Conservation (phyloP, 2,797 vertebrate species). For the Cossypha dichroa region DNA sequence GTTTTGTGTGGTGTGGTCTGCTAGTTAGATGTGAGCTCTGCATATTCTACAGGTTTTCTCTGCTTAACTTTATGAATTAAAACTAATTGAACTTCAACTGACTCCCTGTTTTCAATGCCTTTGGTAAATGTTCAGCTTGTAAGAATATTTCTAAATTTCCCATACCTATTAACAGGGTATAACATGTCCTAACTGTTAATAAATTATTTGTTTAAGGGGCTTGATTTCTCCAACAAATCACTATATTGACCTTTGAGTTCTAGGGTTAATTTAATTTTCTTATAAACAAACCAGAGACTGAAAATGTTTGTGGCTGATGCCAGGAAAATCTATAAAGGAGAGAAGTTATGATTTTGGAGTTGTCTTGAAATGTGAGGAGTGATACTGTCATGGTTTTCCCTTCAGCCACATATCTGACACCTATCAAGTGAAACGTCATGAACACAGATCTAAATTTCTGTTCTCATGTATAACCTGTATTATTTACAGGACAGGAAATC, state of each 20-base stretch:
- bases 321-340: background rate
- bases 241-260: background rate
- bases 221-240: background rate
- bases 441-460: background rate
- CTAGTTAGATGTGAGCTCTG: background rate
- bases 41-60: background rate
- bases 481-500: background rate
- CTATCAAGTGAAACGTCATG: background rate
- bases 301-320: background rate
- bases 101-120: background rate
- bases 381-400: background rate
- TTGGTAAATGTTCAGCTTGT: background rate
- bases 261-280: background rate
- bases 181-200: background rate
- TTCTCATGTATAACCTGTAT: background rate
- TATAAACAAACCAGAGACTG: background rate
- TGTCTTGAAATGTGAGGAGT: background rate
- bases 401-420: background rate
- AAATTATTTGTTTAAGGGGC: background rate
- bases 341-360: background rate
- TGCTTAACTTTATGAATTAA: background rate
- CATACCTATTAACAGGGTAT: background rate
- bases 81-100: background rate
- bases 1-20: background rate
- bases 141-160: background rate